A percentile compares a stretch with the other conserved stretches of the same genome.
phyloP scores from a whole-genome alignment of 2,797 vertebrate genomes.

The Catharus ustulatus region DNA sequence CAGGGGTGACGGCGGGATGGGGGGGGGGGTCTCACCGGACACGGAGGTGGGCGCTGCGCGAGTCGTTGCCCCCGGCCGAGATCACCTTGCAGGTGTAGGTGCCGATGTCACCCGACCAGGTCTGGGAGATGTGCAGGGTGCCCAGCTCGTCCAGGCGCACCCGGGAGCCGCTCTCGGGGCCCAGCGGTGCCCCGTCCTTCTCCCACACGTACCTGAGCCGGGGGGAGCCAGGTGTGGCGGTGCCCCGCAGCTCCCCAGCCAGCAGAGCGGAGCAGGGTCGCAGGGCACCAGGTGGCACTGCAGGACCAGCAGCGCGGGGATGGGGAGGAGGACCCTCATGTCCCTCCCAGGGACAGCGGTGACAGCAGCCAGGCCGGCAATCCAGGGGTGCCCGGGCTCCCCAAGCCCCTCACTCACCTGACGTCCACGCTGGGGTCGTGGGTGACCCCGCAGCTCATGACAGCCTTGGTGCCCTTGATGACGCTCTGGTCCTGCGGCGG shows the following conservation, averaged over 20 bases:
- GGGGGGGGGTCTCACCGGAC: conserved; percentile 83
- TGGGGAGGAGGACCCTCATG: background rate
- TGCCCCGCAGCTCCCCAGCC: background rate
- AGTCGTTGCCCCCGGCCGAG: conserved; percentile 92
- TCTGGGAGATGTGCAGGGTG: conserved; percentile 93
- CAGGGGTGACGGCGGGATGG: fast-evolving
- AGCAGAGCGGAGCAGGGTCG: fast-evolving
- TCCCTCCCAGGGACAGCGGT: background rate
- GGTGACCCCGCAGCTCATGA: conserved; percentile 92
- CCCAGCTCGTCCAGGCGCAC: conserved; percentile 84
- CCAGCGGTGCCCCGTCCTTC: conserved; percentile 84
- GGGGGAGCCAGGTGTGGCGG: too few relatives aligned
- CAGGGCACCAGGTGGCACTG: conserved; percentile 66
- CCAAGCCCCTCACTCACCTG: conserved; percentile 76
- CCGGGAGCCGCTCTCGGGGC: conserved; percentile 81
- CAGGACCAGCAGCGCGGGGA: background rate
- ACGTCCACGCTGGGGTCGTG: conserved; percentile 90
- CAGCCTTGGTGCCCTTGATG: conserved; percentile 96
- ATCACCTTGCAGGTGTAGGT: conserved; percentile 93
- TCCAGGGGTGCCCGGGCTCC: fast-evolving
- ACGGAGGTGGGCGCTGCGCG: conserved; percentile 88
- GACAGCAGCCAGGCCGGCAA: background rate
- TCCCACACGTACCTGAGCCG: conserved; percentile 89
- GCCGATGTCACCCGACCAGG: conserved; percentile 96
- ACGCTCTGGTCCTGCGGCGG: conserved; percentile 93